Evolutionary conservation across 2,888 invertebrate species (phyloP), one percentile per base, ranked within the genome.

Genomic region (Lathronympha strigana): DNA sequence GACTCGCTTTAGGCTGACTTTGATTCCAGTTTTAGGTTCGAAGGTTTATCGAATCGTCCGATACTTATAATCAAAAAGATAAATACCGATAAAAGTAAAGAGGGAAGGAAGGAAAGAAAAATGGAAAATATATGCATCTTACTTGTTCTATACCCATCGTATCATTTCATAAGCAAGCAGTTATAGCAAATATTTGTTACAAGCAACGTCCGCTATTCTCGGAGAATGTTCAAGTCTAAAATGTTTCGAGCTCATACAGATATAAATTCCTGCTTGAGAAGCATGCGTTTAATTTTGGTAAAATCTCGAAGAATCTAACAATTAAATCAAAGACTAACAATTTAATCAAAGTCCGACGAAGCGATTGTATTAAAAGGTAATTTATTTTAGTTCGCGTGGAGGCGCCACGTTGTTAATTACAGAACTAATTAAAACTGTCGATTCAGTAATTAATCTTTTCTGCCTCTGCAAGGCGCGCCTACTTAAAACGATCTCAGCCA

Each of bases 391-490:
- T 88, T 86, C 78, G 77, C 81, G 79, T 79, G 76, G 79, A 81
- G 81, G 79, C 81, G 80, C 82, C 83, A 81, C 81, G 83, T 83
- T 84, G 89, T 86, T 90, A 88, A 89, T 90, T 90, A 88, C 86
- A 76, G 83, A 89, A 90, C 88, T 89, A 90, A 90, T 90, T 90
- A 90, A 89, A 88, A 90, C 86, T 87, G 88, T 88, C 88, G 88
- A 90, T 87, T 86, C 81, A 73, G 83, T 85, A 86, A 90, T 90
- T 90, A 90, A 90, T 90, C 88, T 90, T 79, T 77, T 77, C 75
- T 73, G 76, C 71, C 71, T 55, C 73, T 72, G 73, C 71, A 69
- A 67, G 72, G 69, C 33, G 58, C 64, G 70, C 69, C 61, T 71
- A 64, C 69, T 69, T 70, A 76, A 69, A 71, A 70, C 68, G 69